Conservation (phyloP, 2,888 invertebrate species). For the Chrysomela aeneicollis region DNA sequence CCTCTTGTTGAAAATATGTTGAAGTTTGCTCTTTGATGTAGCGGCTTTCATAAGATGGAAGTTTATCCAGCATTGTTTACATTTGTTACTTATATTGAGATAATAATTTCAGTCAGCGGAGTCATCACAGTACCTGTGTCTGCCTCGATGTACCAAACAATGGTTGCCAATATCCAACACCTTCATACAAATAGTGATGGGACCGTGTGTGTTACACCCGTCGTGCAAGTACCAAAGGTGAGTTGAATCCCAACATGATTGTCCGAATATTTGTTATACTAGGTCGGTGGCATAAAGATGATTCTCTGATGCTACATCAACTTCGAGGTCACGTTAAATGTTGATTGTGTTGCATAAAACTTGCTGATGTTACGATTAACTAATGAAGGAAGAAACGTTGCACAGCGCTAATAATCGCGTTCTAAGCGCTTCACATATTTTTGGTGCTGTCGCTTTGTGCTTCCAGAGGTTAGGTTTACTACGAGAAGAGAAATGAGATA, state of each 20-base stretch:
- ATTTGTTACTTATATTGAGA: conserved; percentile 5
- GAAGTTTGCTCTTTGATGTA: background rate
- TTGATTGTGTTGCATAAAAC: no score
- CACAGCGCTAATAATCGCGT: no score
- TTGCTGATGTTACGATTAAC: no score
- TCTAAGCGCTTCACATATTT: no score
- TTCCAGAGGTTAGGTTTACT: no score
- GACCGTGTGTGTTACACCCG: conserved; percentile 83
- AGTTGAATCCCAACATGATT: conserved; percentile 20
- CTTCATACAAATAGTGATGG: conserved; percentile 78
- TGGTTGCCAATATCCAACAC: conserved; percentile 89
- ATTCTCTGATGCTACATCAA: no score
- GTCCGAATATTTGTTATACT: background rate
- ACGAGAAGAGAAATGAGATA: no score
- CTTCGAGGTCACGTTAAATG: no score
- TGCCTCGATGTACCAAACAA: conserved; percentile 95
- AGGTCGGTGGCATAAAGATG: no score
- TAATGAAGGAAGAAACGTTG: no score
- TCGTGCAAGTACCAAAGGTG: conserved; percentile 77
- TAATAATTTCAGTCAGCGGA: conserved; percentile 80
- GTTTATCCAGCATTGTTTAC: background rate
- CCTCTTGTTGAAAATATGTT: background rate
- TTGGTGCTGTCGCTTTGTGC: no score
- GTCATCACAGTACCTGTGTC: conserved; percentile 96
- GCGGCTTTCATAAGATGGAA: background rate